Conservation (phyloP, 1,140 invertebrate genomes). For the Drosophila ironensis region DNA sequence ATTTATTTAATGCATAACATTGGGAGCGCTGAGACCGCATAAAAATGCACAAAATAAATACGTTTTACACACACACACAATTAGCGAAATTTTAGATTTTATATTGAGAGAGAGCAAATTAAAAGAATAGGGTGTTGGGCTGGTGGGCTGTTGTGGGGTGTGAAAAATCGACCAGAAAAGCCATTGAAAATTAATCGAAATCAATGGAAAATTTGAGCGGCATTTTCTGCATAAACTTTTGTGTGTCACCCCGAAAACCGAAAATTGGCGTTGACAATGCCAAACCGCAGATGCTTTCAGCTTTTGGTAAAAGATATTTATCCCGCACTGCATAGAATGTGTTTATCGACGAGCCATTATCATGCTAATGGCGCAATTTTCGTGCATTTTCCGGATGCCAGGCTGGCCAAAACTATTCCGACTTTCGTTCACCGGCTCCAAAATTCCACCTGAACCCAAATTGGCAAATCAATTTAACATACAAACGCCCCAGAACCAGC, state of each 20-base stretch:
- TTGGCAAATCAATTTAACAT: constrained; percentile 56
- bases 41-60: constrained; percentile 3
- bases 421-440: background rate
- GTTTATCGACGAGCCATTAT: constrained; percentile 25
- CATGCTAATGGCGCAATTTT: constrained; percentile 23
- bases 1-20: constrained; percentile 38
- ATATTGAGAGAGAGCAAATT: too few species aligned
- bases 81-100: constrained; percentile 18
- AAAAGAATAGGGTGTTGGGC: too few species aligned
- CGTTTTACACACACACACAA: constrained; percentile 28
- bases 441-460: constrained; percentile 17
- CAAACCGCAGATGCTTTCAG: constrained; percentile 30
- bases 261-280: constrained; percentile 29
- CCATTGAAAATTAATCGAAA: constrained; percentile 39
- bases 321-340: constrained; percentile 3
- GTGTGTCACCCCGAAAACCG: constrained; percentile 21
- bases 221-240: constrained; percentile 24
- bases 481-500: constrained; percentile 21
- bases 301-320: background rate
- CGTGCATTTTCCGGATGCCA: too few species aligned
- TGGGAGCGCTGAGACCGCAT: background rate
- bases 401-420: constrained; percentile 5
- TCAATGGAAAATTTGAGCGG: constrained; percentile 36
- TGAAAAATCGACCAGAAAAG: constrained; percentile 24
- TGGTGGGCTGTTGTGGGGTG: background rate